Conservation (phyloP, 2,113 vertebrate genomes). For the Gymnocephalus cernua region DNA sequence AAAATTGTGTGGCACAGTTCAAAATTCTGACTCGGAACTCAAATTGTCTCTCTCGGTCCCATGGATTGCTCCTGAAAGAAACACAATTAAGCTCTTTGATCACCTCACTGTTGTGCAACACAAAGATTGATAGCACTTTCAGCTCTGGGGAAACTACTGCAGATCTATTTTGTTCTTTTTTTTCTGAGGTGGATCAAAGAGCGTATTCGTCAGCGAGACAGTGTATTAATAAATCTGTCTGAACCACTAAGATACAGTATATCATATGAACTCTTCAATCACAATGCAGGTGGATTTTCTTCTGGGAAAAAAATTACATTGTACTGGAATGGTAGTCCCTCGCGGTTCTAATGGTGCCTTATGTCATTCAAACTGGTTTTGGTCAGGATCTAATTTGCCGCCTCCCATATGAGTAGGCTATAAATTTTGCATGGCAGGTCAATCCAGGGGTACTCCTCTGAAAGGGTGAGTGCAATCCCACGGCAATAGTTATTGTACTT, state of each 20-base stretch:
- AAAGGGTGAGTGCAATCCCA: slow-evolving; percentile 32
- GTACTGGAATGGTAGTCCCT: slow-evolving; percentile 14
- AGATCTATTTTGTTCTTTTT: slow-evolving; percentile 13
- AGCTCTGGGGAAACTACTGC: slow-evolving; percentile 17
- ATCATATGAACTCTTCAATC: slow-evolving; percentile 48
- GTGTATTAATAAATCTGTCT: slow-evolving; percentile 66
- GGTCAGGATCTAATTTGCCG: slow-evolving; percentile 41
- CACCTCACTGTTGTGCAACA: slow-evolving; percentile 46
- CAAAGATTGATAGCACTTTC: slow-evolving; percentile 53
- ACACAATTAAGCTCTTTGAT: slow-evolving; percentile 68
- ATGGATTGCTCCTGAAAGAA: slow-evolving; percentile 52
- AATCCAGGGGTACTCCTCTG: slow-evolving; percentile 24
- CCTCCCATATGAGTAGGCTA: slow-evolving; percentile 20
- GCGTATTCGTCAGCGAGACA: slow-evolving; percentile 56
- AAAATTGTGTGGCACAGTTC: neutral
- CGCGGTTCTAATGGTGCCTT: slow-evolving; percentile 26
- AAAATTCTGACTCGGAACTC: slow-evolving; percentile 6
- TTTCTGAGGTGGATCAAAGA: slow-evolving; percentile 61
- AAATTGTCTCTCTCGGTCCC: slow-evolving; percentile 12
- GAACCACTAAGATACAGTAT: slow-evolving; percentile 49
- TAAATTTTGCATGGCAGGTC: slow-evolving; percentile 60
- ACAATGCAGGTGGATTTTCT: slow-evolving; percentile 45
- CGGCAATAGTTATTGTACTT: slow-evolving; percentile 35
- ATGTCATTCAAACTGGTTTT: slow-evolving; percentile 46
- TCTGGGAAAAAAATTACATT: slow-evolving; percentile 25